Base-by-base conservation (phyloP, 2,113 vertebrate genomes). In the Symphodus melops region DNA sequence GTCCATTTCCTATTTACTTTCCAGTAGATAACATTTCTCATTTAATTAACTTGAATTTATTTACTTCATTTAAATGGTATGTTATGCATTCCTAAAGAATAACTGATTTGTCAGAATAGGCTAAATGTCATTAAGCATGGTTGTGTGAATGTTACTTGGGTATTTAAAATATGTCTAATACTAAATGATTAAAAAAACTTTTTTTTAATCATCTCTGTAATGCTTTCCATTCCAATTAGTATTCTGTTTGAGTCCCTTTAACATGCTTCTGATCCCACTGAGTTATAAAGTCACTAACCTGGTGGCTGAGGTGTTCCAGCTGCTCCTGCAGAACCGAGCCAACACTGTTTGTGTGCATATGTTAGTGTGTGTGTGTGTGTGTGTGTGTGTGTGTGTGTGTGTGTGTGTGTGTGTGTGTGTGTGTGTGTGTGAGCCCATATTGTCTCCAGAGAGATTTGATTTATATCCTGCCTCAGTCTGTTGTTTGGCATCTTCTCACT, bases 361-460 rank as follows among this genome's bases (percentile, higher is more conserved):
- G 46, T 17, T 25, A 25, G 46, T 48, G 16, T 48, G 61, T 73
- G 41, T 84, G 70, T 60, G 39, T 71, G 73, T 60, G 46, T 17
- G 46, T 48, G 46, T 48, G 61, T 73, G 46, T 84, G 70, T 60
- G 39, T 71, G 73, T 71, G 73, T 25, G 46, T 17, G 46, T 48
- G 46, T 48, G 61, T 73, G 46, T 84, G 70, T 60, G 39, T 71
- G 73, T 63, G 25, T 25, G 25, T 44, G 11, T 44, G 42, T 16
- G 14, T 48, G 44, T 48, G 46, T 17, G 46, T 48, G 46, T 48
- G 79, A 76, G 84, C 66, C 68, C 54, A 33, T 61, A 60, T 85
- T 85, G 78, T 91, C 88, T 88, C 86, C 68, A 71, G 85, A 90
- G 86, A 88, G 79, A 86, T 91, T 90, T 90, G 86, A 90, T 91